These are phyloP conservation scores for Acrocephalus kingi DNA, from an alignment of 2,113 vertebrate genomes.

Conservation along the genomic window DNA sequence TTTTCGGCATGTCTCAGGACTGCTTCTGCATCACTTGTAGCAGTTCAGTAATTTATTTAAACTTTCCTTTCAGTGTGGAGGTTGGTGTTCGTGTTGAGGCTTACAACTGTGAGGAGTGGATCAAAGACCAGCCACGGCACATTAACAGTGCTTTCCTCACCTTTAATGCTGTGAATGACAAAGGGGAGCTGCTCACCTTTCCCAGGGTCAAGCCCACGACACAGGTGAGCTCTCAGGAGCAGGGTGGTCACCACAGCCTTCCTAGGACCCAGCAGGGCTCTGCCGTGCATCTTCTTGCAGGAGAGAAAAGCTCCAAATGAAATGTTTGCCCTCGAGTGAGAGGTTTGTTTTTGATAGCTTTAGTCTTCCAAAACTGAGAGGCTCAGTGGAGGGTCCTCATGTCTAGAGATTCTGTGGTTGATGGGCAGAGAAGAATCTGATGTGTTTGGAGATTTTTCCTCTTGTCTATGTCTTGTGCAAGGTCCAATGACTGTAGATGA, in stretches of 20 bases:
- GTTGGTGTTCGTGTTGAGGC: slow-evolving; percentile 82
- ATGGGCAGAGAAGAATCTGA: neutral
- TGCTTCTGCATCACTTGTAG: neutral
- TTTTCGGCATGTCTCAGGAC: neutral
- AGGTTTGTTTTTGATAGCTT: neutral
- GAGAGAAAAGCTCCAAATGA: neutral
- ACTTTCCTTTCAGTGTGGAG: slow-evolving; percentile 66
- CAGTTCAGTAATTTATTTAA: neutral
- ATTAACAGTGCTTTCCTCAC: slow-evolving; percentile 82
- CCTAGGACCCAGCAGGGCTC: neutral
- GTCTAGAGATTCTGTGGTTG: neutral
- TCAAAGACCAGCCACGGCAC: slow-evolving; percentile 64
- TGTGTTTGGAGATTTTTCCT: neutral
- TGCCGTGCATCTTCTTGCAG: neutral
- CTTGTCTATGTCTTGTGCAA: neutral
- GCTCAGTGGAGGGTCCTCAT: neutral
- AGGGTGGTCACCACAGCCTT: neutral
- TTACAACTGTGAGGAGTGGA: slow-evolving; percentile 79
- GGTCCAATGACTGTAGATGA: neutral
- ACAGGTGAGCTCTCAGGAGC: slow-evolving; percentile 61
- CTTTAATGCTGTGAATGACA: slow-evolving; percentile 63
- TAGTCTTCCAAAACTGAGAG: neutral
- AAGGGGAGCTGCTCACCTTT: slow-evolving; percentile 57
- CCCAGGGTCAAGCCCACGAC: slow-evolving; percentile 70
- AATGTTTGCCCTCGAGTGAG: neutral